A percentile compares a stretch with the other conserved stretches of the same genome.
phyloP scores from a whole-genome alignment of 2,113 vertebrate species.

The Hystrix brachyura region DNA sequence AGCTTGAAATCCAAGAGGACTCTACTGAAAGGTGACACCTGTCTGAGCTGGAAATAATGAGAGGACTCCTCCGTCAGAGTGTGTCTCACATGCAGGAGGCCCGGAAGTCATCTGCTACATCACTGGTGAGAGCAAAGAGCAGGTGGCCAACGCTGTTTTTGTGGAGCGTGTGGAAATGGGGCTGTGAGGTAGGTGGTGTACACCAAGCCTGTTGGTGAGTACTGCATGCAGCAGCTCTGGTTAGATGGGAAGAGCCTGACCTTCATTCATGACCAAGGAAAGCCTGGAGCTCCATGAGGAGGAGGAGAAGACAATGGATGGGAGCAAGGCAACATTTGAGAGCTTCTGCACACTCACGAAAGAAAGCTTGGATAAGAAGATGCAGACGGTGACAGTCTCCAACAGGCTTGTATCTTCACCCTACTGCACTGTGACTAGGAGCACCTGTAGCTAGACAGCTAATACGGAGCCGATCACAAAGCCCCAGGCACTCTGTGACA shows the following conservation, averaged over 20 bases:
- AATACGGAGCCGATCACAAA: background rate
- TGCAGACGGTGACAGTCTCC: background rate
- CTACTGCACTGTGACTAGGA: background rate
- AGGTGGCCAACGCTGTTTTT: background rate
- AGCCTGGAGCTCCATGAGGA: background rate
- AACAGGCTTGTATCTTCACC: background rate
- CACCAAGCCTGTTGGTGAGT: background rate
- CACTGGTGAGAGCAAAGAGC: background rate
- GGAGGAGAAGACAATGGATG: background rate
- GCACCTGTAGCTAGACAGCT: background rate
- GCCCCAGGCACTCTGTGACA: background rate
- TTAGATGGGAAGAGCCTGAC: background rate
- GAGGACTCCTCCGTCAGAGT: background rate
- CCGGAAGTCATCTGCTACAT: background rate
- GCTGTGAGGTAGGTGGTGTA: too few species aligned
- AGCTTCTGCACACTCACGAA: too few species aligned
- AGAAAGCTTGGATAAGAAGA: too few species aligned
- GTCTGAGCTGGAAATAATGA: background rate
- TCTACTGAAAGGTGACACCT: background rate
- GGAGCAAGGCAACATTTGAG: background rate
- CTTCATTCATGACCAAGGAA: background rate
- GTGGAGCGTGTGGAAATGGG: background rate
- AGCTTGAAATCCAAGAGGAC: background rate
- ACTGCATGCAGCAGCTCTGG: background rate
- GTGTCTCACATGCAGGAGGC: background rate